A percentile compares a stretch with the other conserved stretches of the same genome.
phyloP scores from a whole-genome alignment of 1,140 invertebrate species.

The Drosophila parabipectinata region DNA sequence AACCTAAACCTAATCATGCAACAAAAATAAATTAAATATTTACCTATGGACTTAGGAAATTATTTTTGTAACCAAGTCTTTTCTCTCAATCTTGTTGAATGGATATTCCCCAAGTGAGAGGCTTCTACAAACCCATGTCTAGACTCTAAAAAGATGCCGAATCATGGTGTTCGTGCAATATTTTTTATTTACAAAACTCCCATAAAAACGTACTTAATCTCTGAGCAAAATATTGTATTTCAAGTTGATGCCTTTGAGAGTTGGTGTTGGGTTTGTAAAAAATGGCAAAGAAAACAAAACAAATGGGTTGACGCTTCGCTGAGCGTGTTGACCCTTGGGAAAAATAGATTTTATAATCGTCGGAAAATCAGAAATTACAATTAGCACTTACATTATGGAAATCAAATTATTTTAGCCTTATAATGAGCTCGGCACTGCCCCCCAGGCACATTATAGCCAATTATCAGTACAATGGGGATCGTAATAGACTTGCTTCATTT shows the following conservation, averaged over 20 bases:
- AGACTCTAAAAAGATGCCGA: not conserved
- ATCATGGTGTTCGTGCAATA: constrained; percentile 9
- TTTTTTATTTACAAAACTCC: constrained; percentile 9
- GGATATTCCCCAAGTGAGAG: constrained; percentile 2
- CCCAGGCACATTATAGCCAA: constrained; percentile 20
- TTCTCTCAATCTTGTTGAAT: not conserved
- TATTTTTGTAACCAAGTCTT: not conserved
- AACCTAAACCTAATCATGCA: not conserved
- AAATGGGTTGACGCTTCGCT: constrained; percentile 39
- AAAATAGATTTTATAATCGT: constrained; percentile 23
- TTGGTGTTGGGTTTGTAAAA: constrained; percentile 5
- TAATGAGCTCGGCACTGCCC: constrained; percentile 22
- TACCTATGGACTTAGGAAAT: not conserved
- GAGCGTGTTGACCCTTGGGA: constrained; percentile 25
- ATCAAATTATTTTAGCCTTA: constrained; percentile 23
- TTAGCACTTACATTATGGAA: constrained; percentile 47
- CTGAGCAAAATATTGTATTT: constrained; percentile 8
- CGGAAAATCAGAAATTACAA: constrained; percentile 34
- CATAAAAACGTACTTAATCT: constrained; percentile 1
- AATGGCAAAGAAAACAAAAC: constrained; percentile 1
- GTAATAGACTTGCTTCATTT: constrained; percentile 23
- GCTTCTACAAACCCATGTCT: not conserved
- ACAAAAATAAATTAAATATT: not conserved
- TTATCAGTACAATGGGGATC: constrained; percentile 35
- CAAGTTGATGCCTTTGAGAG: constrained; percentile 33